phyloP scores from a whole-genome alignment of 2,888 invertebrate genomes.

The Drosophila mettleri region DNA sequence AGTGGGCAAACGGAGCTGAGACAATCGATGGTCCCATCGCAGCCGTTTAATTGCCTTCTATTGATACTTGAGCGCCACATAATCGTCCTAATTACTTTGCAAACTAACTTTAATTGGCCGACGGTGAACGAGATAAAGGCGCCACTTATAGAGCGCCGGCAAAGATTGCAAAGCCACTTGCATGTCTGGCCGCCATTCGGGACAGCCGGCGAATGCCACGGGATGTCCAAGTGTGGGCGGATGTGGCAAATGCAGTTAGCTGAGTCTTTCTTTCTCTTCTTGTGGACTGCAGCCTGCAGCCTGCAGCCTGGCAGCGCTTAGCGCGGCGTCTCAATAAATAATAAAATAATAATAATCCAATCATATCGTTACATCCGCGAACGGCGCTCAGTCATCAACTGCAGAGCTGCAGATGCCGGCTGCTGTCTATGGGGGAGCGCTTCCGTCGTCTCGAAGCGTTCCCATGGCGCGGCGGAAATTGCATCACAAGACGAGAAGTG shows the following conservation, averaged over 20 bases:
- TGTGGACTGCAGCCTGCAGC: too few relatives aligned
- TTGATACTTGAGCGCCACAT: slow-evolving; percentile 79
- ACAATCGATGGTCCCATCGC: slow-evolving; percentile 54
- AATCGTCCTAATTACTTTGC: slow-evolving; percentile 79
- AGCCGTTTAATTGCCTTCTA: slow-evolving; percentile 70
- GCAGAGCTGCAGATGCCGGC: slow-evolving; percentile 30
- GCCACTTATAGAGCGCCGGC: slow-evolving; percentile 60
- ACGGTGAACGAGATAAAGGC: slow-evolving; percentile 69
- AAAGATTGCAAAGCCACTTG: slow-evolving; percentile 56
- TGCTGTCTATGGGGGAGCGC: slow-evolving; percentile 40
- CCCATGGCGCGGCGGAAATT: slow-evolving; percentile 72
- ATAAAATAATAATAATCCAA: slow-evolving; percentile 84
- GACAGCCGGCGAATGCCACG: slow-evolving; percentile 10
- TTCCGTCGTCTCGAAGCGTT: slow-evolving; percentile 31
- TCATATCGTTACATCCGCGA: slow-evolving; percentile 81
- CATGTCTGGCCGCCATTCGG: slow-evolving; percentile 68
- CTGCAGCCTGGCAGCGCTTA: slow-evolving; percentile 39
- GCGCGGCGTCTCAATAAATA: slow-evolving; percentile 79
- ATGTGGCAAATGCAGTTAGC: slow-evolving; percentile 24
- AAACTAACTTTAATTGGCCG: slow-evolving; percentile 76
- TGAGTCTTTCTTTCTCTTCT: slow-evolving; percentile 11
- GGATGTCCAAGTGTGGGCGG: slow-evolving; percentile 9
- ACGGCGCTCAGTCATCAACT: slow-evolving; percentile 63
- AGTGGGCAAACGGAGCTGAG: slow-evolving; percentile 35
- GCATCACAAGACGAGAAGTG: slow-evolving; percentile 53